These are phyloP conservation scores for Dicentrarchus labrax DNA, from an alignment of 2,113 vertebrate species.

Conservation along the genomic window DNA sequence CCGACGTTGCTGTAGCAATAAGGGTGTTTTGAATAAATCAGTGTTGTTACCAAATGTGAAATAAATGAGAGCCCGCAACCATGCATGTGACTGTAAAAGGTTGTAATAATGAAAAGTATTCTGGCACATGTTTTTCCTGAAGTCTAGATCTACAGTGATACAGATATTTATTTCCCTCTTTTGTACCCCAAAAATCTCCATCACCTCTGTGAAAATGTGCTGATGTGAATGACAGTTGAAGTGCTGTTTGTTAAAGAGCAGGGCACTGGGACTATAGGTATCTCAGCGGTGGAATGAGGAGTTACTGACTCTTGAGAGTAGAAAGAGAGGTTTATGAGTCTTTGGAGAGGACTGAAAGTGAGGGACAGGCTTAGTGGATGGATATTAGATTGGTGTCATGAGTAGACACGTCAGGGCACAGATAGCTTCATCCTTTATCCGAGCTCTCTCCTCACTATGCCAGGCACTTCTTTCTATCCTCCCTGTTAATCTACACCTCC, in stretches of 20 bases:
- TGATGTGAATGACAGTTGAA: conserved; percentile 1
- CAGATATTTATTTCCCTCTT: not conserved
- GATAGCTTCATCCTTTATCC: conserved; percentile 60
- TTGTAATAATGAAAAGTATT: conserved; percentile 14
- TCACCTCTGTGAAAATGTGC: not conserved
- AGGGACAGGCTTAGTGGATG: conserved; percentile 35
- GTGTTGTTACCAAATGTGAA: not conserved
- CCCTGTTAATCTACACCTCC: conserved; percentile 36
- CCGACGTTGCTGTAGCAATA: not conserved
- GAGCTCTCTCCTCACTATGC: conserved; percentile 31
- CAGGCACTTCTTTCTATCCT: conserved; percentile 20
- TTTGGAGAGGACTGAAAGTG: conserved; percentile 27
- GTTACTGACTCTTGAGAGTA: conserved; percentile 12
- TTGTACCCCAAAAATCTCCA: not conserved
- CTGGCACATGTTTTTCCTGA: not conserved
- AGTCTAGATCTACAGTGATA: conserved; percentile 28
- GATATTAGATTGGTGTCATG: conserved; percentile 68
- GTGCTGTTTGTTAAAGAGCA: conserved; percentile 8
- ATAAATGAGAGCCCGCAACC: not conserved
- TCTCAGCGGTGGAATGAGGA: not conserved
- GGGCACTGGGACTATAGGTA: not conserved
- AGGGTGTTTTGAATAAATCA: conserved; percentile 1
- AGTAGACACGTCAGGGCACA: conserved; percentile 32
- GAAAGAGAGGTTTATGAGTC: conserved; percentile 32
- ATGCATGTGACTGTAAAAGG: conserved; percentile 5